Evolutionary conservation across 2,888 invertebrate species (phyloP), one percentile per base, ranked within the genome.

Genomic region (Drymonia ruficornis): DNA sequence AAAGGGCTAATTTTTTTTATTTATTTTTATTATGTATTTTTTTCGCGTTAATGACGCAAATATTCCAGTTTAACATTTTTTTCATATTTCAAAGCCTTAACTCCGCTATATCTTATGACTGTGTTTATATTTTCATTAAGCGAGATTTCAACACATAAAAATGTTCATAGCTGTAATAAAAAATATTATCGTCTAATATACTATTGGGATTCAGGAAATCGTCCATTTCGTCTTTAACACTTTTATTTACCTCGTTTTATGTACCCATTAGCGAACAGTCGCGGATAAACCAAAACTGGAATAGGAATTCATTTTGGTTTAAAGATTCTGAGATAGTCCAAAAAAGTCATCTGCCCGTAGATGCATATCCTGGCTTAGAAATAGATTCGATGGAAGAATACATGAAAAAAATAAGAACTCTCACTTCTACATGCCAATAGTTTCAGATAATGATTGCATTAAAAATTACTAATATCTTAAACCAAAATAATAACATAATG

Each of bases 61-160:
- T 31, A 36, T n/a, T 5, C n/a, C n/a, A 36, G 2, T 36, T 36
- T 6, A 36, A 3, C 5, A 36, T 36, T n/a, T 3, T 36, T 36
- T 3, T 36, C 1, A 13, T n/a, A 9, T 34, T 13, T 9, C 13
- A 2, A 11, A 13, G 13, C 36, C n/a, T 13, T 31, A 31, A 31
- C 36, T 36, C 36, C 11, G 12, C 12, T 6, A 36, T n/a, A 36
- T 36, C n/a, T 36, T 50, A 59, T 4, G 9, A 19, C 42, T 31
- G 31, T 38, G 51, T 31, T 53, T 36, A 12, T 43, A 6, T 43
- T 43, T 43, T 43, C 19, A 43, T 43, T 19, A 19, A 19, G 8
- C 13, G 43, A 43, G 43, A 19, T 43, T 19, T 19, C 12, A 43
- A 43, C 12, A 3, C 19, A 19, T 43, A 43, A 43, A 43, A 13